These are phyloP conservation scores for Phylloscopus collybita DNA, from an alignment of 2,797 vertebrate species.

Conservation along the genomic window DNA sequence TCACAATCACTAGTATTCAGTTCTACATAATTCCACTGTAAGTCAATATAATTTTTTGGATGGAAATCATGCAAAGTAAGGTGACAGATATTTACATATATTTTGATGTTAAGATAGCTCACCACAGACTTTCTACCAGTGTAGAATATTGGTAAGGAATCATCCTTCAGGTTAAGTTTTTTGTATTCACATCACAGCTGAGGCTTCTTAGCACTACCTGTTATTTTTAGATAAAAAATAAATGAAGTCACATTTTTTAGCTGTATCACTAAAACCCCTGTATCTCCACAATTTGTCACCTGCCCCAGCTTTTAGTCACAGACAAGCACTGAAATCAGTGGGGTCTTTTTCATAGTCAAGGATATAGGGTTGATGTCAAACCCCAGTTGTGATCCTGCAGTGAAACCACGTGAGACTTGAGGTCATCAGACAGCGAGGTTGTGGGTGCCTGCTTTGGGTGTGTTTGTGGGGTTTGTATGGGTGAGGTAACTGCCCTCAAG, in stretches of 20 bases:
- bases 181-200: background rate
- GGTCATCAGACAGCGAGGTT: background rate
- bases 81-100: background rate
- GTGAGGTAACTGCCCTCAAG: background rate
- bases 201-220: background rate
- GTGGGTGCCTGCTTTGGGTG: background rate
- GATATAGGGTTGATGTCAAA: background rate
- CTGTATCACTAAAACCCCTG: background rate
- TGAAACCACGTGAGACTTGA: background rate
- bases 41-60: background rate
- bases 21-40: background rate
- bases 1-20: background rate
- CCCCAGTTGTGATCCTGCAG: accelerated
- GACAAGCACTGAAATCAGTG: background rate
- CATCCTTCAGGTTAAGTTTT: background rate
- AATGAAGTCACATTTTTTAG: background rate
- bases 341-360: background rate
- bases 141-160: background rate
- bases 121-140: background rate
- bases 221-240: background rate
- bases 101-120: background rate
- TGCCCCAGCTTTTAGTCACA: background rate
- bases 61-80: background rate
- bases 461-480: background rate
- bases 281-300: background rate